Conservation (phyloP, 1,140 invertebrate species). For the Anastrepha obliqua region DNA sequence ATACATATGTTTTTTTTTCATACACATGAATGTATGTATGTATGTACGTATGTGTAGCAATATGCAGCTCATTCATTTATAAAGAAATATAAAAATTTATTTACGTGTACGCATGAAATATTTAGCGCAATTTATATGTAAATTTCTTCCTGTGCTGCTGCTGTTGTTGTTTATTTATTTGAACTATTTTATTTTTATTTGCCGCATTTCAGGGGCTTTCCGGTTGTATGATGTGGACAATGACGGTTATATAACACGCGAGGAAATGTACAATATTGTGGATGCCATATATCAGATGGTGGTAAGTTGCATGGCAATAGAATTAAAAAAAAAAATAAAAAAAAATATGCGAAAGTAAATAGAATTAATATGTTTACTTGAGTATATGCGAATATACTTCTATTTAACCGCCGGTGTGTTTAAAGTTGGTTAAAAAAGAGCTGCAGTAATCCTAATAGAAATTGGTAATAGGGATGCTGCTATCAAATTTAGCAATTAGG, state of each 20-base stretch:
- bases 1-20: neutral
- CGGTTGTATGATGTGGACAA: constrained; percentile 98
- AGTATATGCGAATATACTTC: too few species aligned
- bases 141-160: neutral
- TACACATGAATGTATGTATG: neutral
- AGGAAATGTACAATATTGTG: constrained; percentile 99
- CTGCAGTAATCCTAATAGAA: too few species aligned
- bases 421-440: too few species aligned
- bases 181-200: neutral
- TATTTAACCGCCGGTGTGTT: too few species aligned
- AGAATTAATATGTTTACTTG: too few species aligned
- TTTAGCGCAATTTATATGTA: neutral
- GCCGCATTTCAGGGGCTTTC: constrained; percentile 88
- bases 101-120: constrained; percentile 11
- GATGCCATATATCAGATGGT: constrained; percentile 99
- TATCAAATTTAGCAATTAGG: too few species aligned
- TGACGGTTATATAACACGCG: constrained; percentile 97
- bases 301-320: constrained; percentile 79
- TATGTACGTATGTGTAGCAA: neutral
- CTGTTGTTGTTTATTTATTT: neutral
- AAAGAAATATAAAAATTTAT: neutral
- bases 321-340: neutral
- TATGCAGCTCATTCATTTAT: neutral
- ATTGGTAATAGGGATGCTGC: too few species aligned
- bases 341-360: too few species aligned